Evolutionary conservation across 1,140 invertebrate species (phyloP).

Genomic region (Belonocnema kinseyi): DNA sequence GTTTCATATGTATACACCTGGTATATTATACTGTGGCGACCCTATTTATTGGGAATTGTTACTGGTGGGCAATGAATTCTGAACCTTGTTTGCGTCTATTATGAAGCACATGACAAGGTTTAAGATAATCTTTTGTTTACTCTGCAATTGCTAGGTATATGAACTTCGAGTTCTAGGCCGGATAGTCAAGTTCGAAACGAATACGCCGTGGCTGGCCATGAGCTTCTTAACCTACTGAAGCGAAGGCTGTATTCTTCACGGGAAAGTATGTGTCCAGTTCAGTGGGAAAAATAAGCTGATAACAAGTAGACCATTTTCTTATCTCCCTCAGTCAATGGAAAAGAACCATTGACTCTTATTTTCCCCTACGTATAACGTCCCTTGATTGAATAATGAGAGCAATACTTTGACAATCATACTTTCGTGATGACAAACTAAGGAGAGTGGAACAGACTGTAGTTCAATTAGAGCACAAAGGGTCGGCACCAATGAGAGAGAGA

Average conservation of each 20-base stretch:
- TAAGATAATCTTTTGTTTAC: conserved; percentile 26
- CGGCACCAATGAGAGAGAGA: no score
- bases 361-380: not conserved
- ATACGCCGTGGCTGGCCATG: conserved; percentile 21
- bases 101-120: not conserved
- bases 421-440: not conserved
- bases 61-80: not conserved
- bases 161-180: conserved; percentile 10
- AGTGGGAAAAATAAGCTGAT: not conserved
- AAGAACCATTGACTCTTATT: conserved; percentile 19
- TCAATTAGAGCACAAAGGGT: no score
- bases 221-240: conserved; percentile 27
- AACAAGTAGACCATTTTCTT: conserved; percentile 1
- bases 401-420: conserved; percentile 20
- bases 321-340: not conserved
- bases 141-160: not conserved
- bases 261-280: conserved; percentile 7
- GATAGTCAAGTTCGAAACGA: conserved; percentile 21
- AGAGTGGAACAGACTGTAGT: no score
- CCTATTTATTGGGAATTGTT: no score
- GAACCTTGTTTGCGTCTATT: not conserved
- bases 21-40: no score
- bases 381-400: conserved; percentile 23
- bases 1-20: no score
- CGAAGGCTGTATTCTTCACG: conserved; percentile 24